Evolutionary conservation across 1,140 invertebrate genomes (phyloP), one percentile per base, ranked within the genome.

Genomic region (Pectinophora gossypiella): DNA sequence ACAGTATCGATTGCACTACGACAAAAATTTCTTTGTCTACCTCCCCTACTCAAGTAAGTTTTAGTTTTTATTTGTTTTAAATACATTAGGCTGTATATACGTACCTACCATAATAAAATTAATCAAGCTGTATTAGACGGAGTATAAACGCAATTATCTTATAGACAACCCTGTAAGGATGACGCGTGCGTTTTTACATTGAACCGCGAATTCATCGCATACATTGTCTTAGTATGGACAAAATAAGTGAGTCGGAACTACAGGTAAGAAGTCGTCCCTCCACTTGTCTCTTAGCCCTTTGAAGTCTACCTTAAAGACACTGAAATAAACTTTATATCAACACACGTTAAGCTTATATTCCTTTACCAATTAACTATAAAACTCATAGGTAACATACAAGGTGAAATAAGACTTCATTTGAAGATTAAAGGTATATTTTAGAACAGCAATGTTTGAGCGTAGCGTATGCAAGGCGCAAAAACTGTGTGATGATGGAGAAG

Each of bases 141-240:
- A n/a, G n/a, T n/a, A n/a, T n/a, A n/a, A n/a, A n/a, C n/a, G n/a
- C n/a, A n/a, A n/a, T n/a, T n/a, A n/a, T n/a, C n/a, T n/a, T n/a
- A n/a, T n/a, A n/a, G 27, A n/a, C 67, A 74, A 38, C 74, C 74
- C 72, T 77, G 57, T 13, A 48, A 38, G 23, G 16, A 51, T 43
- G 35, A 49, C 35, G 19, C 54, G 48, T 51, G 38, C 48, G 58
- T 76, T 76, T 79, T 79, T 79, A 69, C 72, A 63, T 50, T 43
- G 52, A 62, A 54, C 61, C 66, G 68, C 63, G 64, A 75, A 80
- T 80, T 76, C 76, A 59, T 64, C 69, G 76, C 70, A 80, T 80
- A 77, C 62, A 77, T 76, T 76, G 73, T 73, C 76, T 80, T 73
- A 69, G 76, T 80, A 73, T 80, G 76, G 76, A 80, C 74, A 80